These are phyloP conservation scores for Neoaliturus tenellus DNA, from an alignment of 2,888 invertebrate genomes.

Conservation along the genomic window DNA sequence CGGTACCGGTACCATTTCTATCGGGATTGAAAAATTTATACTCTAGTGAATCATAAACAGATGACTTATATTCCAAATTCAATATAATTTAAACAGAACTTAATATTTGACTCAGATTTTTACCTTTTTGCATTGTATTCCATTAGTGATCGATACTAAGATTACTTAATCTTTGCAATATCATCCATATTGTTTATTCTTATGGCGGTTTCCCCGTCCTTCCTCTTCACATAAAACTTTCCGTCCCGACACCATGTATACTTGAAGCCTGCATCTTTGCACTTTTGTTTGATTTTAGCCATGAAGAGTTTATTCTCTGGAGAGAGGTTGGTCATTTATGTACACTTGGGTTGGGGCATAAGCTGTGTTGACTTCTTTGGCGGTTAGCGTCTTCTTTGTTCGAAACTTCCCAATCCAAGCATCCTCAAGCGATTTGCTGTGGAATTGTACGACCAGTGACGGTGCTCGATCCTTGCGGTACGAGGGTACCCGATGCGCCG, in stretches of 20 bases:
- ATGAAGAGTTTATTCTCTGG: conserved; percentile 11
- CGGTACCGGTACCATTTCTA: too few relatives aligned
- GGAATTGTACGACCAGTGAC: not conserved
- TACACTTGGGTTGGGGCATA: not conserved
- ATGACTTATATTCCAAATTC: too few relatives aligned
- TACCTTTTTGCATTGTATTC: too few relatives aligned
- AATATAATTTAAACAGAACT: not conserved
- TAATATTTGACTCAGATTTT: too few relatives aligned
- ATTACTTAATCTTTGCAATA: not conserved
- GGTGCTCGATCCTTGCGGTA: not conserved
- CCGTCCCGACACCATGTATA: not conserved
- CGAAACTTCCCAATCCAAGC: not conserved
- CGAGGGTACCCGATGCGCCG: not conserved
- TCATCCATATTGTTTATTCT: not conserved
- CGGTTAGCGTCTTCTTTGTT: not conserved
- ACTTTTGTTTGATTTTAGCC: not conserved
- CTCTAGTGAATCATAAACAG: too few relatives aligned
- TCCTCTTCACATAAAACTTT: not conserved
- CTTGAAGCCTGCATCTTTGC: not conserved
- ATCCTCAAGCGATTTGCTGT: not conserved
- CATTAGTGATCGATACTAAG: too few relatives aligned
- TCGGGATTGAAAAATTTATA: too few relatives aligned
- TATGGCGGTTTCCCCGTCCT: not conserved
- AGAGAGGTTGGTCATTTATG: conserved; percentile 6
- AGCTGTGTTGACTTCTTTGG: not conserved